Conservation (phyloP, 2,797 vertebrate genomes). For the Morelia viridis region DNA sequence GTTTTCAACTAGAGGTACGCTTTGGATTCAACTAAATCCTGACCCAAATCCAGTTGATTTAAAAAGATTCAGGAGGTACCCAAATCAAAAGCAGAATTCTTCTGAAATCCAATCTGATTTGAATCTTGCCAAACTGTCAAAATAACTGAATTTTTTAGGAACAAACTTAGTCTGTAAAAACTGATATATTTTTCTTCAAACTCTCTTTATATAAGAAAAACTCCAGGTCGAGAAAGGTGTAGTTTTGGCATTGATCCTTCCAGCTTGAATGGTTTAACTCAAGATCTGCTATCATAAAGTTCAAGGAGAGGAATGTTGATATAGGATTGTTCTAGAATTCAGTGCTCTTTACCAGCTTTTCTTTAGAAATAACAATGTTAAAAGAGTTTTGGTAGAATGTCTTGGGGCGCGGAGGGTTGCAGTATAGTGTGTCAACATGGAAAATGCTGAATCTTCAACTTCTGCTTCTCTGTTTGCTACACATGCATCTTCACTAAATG, state of each 20-base stretch:
- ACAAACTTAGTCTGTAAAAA: background rate
- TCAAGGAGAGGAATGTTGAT: background rate
- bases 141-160: background rate
- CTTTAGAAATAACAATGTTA: background rate
- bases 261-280: background rate
- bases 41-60: background rate
- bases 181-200: background rate
- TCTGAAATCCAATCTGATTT: background rate
- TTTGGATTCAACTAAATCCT: background rate
- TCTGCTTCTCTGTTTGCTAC: background rate
- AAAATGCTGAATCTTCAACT: background rate
- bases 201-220: background rate
- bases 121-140: background rate
- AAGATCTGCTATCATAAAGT: background rate
- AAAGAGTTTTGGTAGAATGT: background rate
- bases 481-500: background rate
- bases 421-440: background rate
- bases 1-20: background rate
- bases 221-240: background rate
- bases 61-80: background rate
- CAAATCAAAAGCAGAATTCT: background rate
- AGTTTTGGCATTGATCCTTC: background rate
- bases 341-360: background rate
- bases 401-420: background rate
- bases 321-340: background rate